Evolutionary conservation across 2,797 vertebrate genomes (phyloP).

Genomic region (Valencia hispanica): DNA sequence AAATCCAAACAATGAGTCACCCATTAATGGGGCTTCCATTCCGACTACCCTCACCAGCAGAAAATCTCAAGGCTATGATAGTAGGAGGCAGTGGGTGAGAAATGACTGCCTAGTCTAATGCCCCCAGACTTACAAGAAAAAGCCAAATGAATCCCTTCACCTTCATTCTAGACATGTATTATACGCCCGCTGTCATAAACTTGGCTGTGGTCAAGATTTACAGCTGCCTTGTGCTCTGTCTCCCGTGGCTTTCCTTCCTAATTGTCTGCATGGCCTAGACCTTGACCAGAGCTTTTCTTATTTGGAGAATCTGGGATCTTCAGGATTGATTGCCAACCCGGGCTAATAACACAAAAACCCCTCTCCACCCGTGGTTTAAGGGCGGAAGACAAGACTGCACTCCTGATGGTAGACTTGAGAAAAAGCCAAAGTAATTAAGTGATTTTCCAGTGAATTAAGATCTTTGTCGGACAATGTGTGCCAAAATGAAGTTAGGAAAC

Average conservation of each 20-base stretch:
- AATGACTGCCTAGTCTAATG: constrained; percentile 55
- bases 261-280: constrained; percentile 65
- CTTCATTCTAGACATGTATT: constrained; percentile 66
- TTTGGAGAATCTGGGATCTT: constrained; percentile 47
- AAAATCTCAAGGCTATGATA: constrained; percentile 54
- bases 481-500: constrained; percentile 46
- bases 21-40: constrained; percentile 47
- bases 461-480: constrained; percentile 43
- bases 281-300: constrained; percentile 65
- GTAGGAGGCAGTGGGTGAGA: constrained; percentile 49
- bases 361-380: constrained; percentile 42
- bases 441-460: constrained; percentile 71
- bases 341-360: constrained; percentile 69
- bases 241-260: constrained; percentile 60
- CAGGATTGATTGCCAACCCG: constrained; percentile 62
- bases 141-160: constrained; percentile 76
- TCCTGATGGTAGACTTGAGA: constrained; percentile 57
- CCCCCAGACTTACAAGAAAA: constrained; percentile 60
- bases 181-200: constrained; percentile 78
- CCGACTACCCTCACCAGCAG: constrained; percentile 59
- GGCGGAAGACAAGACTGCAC: constrained; percentile 46
- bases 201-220: constrained; percentile 77
- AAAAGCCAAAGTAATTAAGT: constrained; percentile 68
- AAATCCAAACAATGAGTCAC: constrained; percentile 53
- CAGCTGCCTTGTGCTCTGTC: constrained; percentile 59